Conservation (phyloP, 1,140 invertebrate genomes). For the Drosophila subpulchrella region DNA sequence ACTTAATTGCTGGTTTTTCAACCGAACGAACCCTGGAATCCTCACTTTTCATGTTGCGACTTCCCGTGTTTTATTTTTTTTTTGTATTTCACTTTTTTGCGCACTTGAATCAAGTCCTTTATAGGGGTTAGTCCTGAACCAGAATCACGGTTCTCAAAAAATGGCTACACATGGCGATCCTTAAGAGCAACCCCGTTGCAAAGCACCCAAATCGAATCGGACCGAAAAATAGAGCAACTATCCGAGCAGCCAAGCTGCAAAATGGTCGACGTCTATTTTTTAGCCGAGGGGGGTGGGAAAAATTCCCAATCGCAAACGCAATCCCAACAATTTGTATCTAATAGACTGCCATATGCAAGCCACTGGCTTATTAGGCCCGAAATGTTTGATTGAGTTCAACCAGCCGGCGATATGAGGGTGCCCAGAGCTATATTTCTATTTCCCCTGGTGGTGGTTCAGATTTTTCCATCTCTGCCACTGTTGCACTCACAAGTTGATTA, state of each 20-base stretch:
- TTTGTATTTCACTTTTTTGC: conserved; percentile 48
- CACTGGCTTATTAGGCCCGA: conserved; percentile 67
- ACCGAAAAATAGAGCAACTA: conserved; percentile 62
- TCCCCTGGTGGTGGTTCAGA: conserved; percentile 25
- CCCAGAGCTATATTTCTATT: conserved; percentile 14
- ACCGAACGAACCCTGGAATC: conserved; percentile 63
- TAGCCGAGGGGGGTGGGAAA: conserved; percentile 13
- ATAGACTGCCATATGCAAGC: conserved; percentile 77
- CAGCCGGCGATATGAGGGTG: conserved; percentile 63
- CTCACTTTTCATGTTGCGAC: conserved; percentile 29
- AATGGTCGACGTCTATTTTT: conserved; percentile 73
- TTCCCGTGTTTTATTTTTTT: conserved; percentile 20
- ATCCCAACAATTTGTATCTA: conserved; percentile 73
- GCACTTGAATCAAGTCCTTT: conserved; percentile 66
- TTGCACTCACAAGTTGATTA: conserved; percentile 61
- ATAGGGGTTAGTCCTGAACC: conserved; percentile 59
- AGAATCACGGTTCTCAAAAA: conserved; percentile 61
- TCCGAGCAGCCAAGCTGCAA: conserved; percentile 36
- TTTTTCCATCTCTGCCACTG: conserved; percentile 38
- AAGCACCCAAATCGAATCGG: conserved; percentile 35
- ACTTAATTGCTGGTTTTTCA: conserved; percentile 80
- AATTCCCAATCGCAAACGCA: conserved; percentile 12
- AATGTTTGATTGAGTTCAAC: conserved; percentile 67
- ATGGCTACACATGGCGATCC: conserved; percentile 72
- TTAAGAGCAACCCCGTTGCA: conserved; percentile 35